Conservation (phyloP, 1,140 invertebrate species). For the Belonocnema kinseyi region DNA sequence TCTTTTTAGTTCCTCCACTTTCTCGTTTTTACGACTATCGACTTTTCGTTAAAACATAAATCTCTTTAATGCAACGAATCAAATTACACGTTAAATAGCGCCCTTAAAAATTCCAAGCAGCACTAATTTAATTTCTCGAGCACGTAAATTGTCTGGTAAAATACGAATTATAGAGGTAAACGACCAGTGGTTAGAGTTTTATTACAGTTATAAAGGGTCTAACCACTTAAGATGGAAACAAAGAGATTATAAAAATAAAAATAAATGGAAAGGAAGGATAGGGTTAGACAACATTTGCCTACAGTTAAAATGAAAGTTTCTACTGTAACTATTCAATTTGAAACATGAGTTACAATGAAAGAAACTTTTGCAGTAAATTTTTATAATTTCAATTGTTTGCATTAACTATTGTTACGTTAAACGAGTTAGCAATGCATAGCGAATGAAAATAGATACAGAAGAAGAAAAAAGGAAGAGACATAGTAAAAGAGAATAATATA, state of each 20-base stretch:
- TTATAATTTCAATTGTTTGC: too few relatives aligned
- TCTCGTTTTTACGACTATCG: background rate
- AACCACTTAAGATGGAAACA: background rate
- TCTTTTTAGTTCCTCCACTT: conserved; percentile 8
- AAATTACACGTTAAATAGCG: background rate
- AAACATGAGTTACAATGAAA: too few relatives aligned
- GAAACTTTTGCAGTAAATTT: too few relatives aligned
- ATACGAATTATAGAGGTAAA: background rate
- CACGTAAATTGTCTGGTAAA: background rate
- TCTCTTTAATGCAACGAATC: conserved; percentile 17
- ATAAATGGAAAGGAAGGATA: background rate
- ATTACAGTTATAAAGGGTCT: background rate
- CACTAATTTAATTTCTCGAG: background rate
- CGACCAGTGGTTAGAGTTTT: background rate
- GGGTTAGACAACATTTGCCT: too few relatives aligned
- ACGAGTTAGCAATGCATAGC: too few relatives aligned
- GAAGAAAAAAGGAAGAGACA: too few relatives aligned
- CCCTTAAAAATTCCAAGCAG: background rate
- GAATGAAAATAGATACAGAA: too few relatives aligned
- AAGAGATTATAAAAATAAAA: background rate
- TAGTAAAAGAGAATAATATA: too few relatives aligned
- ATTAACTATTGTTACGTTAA: too few relatives aligned
- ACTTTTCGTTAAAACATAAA: background rate
- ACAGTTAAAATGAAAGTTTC: too few relatives aligned
- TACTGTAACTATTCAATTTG: too few relatives aligned